A percentile compares a stretch with the other conserved stretches of the same genome.
phyloP scores from a whole-genome alignment of 2,113 vertebrate species.

The Argyrosomus japonicus region DNA sequence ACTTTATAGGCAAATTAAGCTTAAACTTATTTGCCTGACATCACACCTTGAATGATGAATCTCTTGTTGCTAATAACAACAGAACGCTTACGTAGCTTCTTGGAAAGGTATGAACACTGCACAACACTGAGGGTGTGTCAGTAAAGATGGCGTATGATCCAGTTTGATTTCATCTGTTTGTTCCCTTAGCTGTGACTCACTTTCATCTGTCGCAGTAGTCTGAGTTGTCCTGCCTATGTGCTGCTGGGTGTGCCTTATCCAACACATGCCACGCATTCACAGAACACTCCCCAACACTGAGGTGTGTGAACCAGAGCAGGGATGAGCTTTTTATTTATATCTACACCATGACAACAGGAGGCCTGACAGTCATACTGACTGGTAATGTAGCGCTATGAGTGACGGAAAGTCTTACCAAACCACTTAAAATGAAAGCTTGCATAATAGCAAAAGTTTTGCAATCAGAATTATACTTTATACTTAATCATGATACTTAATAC shows the following conservation, averaged over 20 bases:
- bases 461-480: too few species aligned
- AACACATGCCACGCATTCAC: constrained; percentile 67
- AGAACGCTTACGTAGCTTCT: background rate
- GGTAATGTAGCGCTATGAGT: background rate
- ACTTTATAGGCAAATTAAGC: background rate
- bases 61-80: constrained; percentile 6
- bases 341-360: constrained; percentile 14
- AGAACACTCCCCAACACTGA: constrained; percentile 70
- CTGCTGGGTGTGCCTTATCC: constrained; percentile 70
- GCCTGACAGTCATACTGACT: background rate
- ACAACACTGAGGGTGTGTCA: constrained; percentile 42
- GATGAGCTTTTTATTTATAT: constrained; percentile 41
- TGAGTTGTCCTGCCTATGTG: constrained; percentile 57
- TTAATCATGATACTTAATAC: too few species aligned
- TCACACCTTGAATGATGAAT: constrained; percentile 3
- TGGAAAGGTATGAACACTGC: constrained; percentile 23
- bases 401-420: background rate
- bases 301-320: constrained; percentile 57
- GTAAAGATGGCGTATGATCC: constrained; percentile 18
- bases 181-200: constrained; percentile 64
- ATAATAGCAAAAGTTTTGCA: too few species aligned
- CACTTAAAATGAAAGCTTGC: background rate
- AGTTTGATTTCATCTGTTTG: constrained; percentile 53
- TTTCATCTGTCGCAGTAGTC: constrained; percentile 36
- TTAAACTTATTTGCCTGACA: background rate